These are phyloP conservation scores for Ostrea edulis DNA, from an alignment of 1,140 invertebrate genomes.

Conservation along the genomic window DNA sequence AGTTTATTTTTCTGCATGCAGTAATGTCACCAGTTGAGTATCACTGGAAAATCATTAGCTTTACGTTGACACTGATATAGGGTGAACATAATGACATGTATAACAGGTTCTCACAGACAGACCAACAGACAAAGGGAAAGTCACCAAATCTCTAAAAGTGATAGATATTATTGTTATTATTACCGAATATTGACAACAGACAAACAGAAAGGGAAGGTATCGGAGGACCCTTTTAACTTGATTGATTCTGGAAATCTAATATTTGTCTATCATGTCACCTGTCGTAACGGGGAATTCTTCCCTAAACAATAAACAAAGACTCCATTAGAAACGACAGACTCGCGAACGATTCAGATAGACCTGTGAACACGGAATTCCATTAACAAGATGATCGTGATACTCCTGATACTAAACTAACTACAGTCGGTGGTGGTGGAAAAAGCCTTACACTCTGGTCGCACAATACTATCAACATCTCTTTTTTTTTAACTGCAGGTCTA, in stretches of 20 bases:
- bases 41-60: too few species aligned
- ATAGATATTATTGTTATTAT: too few species aligned
- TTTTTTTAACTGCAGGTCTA: too few species aligned
- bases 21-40: too few species aligned
- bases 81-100: too few species aligned
- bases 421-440: too few species aligned
- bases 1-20: too few species aligned
- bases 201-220: neutral
- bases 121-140: neutral
- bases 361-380: neutral
- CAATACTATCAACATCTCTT: too few species aligned
- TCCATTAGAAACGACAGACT: neutral
- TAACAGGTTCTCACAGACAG: neutral
- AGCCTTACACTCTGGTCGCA: too few species aligned
- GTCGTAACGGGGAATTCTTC: neutral
- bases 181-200: neutral
- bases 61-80: too few species aligned
- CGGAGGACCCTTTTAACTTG: neutral
- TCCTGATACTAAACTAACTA: neutral
- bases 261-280: slow-evolving; percentile 2
- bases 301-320: neutral
- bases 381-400: neutral
- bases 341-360: neutral
- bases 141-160: neutral
- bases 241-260: neutral